Conservation (phyloP, 2,888 invertebrate species). For the Epicampocera succincta region DNA sequence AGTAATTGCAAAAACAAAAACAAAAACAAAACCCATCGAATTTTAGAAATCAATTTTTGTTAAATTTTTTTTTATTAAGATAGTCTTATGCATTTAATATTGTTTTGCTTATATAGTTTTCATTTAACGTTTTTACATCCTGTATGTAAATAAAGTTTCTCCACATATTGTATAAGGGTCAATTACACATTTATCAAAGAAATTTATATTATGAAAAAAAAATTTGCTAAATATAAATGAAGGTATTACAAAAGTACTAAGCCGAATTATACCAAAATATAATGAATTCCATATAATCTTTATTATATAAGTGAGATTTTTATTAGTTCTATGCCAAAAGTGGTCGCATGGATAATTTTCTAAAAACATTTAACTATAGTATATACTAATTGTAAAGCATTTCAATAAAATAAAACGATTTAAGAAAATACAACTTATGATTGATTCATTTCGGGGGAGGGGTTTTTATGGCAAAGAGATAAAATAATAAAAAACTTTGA, state of each 20-base stretch:
- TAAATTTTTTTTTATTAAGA: slow-evolving; percentile 1
- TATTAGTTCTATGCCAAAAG: slow-evolving; percentile 59
- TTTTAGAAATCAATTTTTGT: slow-evolving; percentile 30
- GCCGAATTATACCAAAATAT: slow-evolving; percentile 34
- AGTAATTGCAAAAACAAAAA: slow-evolving; percentile 1
- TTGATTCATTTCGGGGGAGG: not conserved
- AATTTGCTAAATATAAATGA: slow-evolving; percentile 31
- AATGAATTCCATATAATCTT: slow-evolving; percentile 57
- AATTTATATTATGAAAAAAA: slow-evolving; percentile 47
- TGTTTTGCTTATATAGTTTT: slow-evolving; percentile 10
- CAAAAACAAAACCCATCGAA: slow-evolving; percentile 60
- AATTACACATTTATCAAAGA: slow-evolving; percentile 57
- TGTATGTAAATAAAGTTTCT: slow-evolving; percentile 63
- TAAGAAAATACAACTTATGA: slow-evolving; percentile 8
- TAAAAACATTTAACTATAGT: slow-evolving; percentile 49
- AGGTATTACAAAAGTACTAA: slow-evolving; percentile 58
- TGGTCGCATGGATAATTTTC: slow-evolving; percentile 59
- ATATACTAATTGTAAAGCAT: slow-evolving; percentile 52
- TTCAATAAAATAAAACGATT: slow-evolving; percentile 60
- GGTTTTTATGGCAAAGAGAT: too few relatives aligned
- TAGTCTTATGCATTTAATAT: not conserved
- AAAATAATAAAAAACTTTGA: too few relatives aligned
- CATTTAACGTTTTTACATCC: slow-evolving; percentile 17
- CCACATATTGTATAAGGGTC: slow-evolving; percentile 63
- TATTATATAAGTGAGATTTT: slow-evolving; percentile 63